Evolutionary conservation across 2,888 invertebrate species (phyloP), one percentile per base, ranked within the genome.

Genomic region (Sphinx pinastri): DNA sequence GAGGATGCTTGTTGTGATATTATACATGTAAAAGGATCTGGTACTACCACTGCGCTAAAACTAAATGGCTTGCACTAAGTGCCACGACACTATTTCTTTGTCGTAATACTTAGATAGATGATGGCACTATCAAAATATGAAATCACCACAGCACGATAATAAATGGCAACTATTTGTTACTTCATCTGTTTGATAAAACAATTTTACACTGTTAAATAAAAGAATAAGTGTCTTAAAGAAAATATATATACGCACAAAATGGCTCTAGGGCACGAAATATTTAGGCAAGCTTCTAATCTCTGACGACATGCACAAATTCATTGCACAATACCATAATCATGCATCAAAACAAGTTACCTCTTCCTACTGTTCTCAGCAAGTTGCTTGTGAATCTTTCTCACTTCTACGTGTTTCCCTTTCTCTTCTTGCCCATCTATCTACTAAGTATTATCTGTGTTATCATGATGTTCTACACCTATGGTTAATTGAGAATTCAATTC

Each of bases 251-350:
- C 89, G 91, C 92, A 92, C 90, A 90, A 90, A 91, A 90, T 91
- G 91, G 90, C 91, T 91, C 91, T 84, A 84, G 79, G 76, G 77
- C 77, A 84, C 74, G 77, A 78, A 71, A 86, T 85, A 85, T 81
- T 79, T 86, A 86, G 84, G 81, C 79, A 82, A 84, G 89, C 89
- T 91, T 90, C 72, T 77, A 75, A 77, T 76, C 71, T 75, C 74
- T 79, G 71, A 80, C 80, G 79, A 83, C 81, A 82, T 82, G 88
- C 92, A 91, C 88, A 80, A 77, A 79, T 79, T 79, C 88, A 89
- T 85, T 82, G 89, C 92, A 92, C 89, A 75, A 77, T 81, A 78
- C 86, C 87, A 89, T 84, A 76, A 78, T 89, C 89, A 91, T 87
- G 78, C 88, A 90, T 89, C 82, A 83, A 81, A 81, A 83, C 79